Evolutionary conservation across 2,113 vertebrate species (phyloP).

Genomic region (Calyptomena viridis): DNA sequence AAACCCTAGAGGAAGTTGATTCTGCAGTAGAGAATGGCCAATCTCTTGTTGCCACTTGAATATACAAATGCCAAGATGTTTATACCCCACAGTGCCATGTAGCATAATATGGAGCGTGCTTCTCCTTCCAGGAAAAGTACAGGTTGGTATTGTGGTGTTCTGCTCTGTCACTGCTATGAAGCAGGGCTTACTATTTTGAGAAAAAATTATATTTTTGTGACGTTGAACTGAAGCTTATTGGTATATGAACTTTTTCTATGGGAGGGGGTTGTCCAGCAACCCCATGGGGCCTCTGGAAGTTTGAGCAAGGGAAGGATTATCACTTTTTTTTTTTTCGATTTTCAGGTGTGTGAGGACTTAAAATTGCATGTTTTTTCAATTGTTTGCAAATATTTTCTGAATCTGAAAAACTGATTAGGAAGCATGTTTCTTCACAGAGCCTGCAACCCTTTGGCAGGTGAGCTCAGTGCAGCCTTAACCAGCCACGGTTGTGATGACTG

Average conservation of each 20-base stretch:
- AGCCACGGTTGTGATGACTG: background rate
- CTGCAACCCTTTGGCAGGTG: rapidly evolving
- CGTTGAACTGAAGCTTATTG: background rate
- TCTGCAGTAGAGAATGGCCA: background rate
- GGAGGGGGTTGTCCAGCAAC: background rate
- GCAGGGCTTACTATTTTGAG: background rate
- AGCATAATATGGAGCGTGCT: background rate
- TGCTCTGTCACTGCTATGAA: background rate
- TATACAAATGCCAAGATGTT: background rate
- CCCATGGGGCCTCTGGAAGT: background rate
- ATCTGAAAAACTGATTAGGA: background rate
- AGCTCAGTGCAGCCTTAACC: background rate
- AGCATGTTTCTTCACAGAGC: background rate
- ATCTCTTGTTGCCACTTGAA: background rate
- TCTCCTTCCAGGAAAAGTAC: background rate
- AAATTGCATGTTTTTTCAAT: background rate
- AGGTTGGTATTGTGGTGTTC: background rate
- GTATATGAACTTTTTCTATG: background rate
- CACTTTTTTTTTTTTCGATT: background rate
- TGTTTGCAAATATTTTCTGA: background rate
- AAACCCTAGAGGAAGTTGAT: background rate
- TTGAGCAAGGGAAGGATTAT: background rate
- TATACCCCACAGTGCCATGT: background rate
- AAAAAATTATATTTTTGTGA: background rate
- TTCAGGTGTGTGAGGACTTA: background rate